Base-by-base conservation (phyloP, 1,140 invertebrate genomes). In the Pinna nobilis region DNA sequence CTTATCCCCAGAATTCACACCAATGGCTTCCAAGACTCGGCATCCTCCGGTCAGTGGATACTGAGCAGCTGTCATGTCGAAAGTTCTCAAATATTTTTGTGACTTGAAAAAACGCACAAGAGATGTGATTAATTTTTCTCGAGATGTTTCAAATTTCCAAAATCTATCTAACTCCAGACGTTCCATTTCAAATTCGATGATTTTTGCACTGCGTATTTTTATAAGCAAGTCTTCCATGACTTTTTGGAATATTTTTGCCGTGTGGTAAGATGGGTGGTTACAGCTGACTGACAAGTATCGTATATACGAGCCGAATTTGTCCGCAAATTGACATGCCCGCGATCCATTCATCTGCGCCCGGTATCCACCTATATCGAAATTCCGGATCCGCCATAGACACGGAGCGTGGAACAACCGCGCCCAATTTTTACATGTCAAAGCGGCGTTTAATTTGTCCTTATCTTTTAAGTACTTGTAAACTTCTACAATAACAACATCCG, bases 31-130 rank as follows among this genome's bases (percentile, higher is more conserved):
- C 37, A 77, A 47, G 20, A 77, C 35, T 20, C 50, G 57, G 50
- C 59, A 65, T 20, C 75, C 75, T 18, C 60, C 63, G 7, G 44
- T 47, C 3, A 65, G 30, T 0, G 66, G 51, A 59, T 49, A 73
- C 37, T 77, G 70, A 2, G 75, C 75, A 5, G 47, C n/a, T 5
- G 68, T 68, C 75, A 77, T 73, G 61, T 77, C 75, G 44, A 77
- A 72, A 7, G 49, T 65, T 33, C 59, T 20, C n/a, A 77, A 32
- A 53, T 50, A 30, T 39, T 44, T 60, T 44, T 77, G 75, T 30
- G 28, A 20, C 65, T 50, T 50, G 18, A 77, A 73, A 64, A 77
- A 77, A 30, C 51, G 30, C 3, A 64, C 70, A 41, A 77, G 44
- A 50, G 28, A 69, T 20, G 55, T 49, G 13, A 65, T 71, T n/a